Percentiles rank a stretch among this genome's conserved stretches.
These are phyloP conservation scores for Bradypodion ventrale DNA, from an alignment of 2,797 vertebrate genomes.

Conservation along the genomic window DNA sequence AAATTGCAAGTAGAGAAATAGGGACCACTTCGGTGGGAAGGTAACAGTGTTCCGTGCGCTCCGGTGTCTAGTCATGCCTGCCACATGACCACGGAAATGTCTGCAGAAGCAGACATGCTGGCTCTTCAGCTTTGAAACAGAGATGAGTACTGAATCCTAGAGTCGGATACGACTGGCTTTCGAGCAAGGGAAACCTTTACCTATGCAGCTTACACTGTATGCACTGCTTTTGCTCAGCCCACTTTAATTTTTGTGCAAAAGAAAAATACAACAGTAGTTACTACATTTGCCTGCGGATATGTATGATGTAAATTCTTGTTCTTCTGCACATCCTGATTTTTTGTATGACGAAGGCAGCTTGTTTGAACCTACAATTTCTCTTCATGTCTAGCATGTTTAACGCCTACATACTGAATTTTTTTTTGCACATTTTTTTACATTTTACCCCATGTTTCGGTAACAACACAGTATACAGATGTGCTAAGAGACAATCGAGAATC, in stretches of 20 bases:
- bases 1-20: too few species aligned
- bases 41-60: too few species aligned
- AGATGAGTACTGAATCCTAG: too few species aligned
- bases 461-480: background rate
- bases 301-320: background rate
- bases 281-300: background rate
- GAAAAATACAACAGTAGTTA: background rate
- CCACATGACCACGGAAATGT: too few species aligned
- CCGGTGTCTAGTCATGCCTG: too few species aligned
- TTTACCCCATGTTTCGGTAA: background rate
- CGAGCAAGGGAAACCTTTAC: too few species aligned
- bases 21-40: too few species aligned
- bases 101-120: too few species aligned
- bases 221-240: too few species aligned
- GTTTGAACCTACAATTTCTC: background rate
- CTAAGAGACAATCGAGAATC: background rate
- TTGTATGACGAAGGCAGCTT: too few species aligned
- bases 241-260: background rate
- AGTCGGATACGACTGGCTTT: too few species aligned
- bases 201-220: background rate
- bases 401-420: background rate
- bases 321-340: background rate
- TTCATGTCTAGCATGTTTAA: background rate
- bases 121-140: too few species aligned
- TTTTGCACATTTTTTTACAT: background rate